These are phyloP conservation scores for Portunus trituberculatus DNA, from an alignment of 1,140 invertebrate genomes.

Conservation along the genomic window DNA sequence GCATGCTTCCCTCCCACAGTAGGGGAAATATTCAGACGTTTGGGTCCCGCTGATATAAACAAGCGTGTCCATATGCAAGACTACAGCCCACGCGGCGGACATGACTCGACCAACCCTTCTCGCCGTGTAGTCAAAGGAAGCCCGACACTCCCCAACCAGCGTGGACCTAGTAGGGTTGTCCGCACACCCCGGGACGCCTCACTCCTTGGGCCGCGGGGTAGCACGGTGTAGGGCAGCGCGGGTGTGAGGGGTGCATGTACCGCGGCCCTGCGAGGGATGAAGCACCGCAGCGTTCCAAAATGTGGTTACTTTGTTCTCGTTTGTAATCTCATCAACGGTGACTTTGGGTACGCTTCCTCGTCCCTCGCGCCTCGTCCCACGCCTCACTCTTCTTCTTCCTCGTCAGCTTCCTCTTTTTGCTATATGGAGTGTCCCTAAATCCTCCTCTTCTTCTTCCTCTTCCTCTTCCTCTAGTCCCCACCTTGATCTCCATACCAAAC, in stretches of 20 bases:
- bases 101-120: neutral
- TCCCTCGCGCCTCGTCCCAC: neutral
- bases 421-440: neutral
- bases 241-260: neutral
- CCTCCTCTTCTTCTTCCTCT: no score
- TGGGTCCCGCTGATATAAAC: neutral
- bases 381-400: neutral
- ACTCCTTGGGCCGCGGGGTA: neutral
- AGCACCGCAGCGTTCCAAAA: neutral
- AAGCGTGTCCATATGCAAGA: slow-evolving; percentile 4
- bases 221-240: neutral
- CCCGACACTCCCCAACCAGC: neutral
- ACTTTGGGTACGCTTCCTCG: neutral
- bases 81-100: slow-evolving; percentile 6
- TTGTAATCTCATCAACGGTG: slow-evolving; percentile 9
- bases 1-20: neutral
- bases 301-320: neutral
- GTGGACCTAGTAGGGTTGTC: neutral
- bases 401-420: neutral
- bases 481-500: neutral
- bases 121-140: neutral
- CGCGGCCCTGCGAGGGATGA: neutral
- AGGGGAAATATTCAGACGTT: slow-evolving; percentile 1
- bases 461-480: neutral
- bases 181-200: neutral